phyloP scores from a whole-genome alignment of 2,113 vertebrate genomes.

The Echinops telfairi region DNA sequence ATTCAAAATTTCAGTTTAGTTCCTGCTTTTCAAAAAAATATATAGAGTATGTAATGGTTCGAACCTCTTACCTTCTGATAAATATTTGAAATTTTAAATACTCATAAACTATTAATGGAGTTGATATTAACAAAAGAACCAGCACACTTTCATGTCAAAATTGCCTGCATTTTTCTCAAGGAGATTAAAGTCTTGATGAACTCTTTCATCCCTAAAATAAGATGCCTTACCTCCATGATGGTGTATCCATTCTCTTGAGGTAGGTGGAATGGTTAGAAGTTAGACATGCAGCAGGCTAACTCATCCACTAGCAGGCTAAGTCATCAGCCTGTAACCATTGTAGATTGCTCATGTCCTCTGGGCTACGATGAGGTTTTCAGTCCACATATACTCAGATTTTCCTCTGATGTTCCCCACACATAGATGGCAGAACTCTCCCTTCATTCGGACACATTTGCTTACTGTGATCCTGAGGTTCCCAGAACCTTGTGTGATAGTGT shows the following conservation, averaged over 20 bases:
- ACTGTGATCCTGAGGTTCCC: not conserved
- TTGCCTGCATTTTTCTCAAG: not conserved
- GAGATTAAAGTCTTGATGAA: not conserved
- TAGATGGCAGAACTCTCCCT: not conserved
- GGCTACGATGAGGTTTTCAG: not conserved
- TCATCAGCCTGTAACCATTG: not conserved
- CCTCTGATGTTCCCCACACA: not conserved
- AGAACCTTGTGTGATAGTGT: not conserved
- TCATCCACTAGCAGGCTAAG: accelerated
- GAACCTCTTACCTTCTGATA: slow-evolving; percentile 47
- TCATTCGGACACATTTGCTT: not conserved
- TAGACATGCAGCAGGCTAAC: not conserved
- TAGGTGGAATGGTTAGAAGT: not conserved
- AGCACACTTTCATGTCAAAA: not conserved
- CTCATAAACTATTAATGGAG: slow-evolving; percentile 3
- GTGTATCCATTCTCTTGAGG: not conserved
- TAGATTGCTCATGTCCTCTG: not conserved
- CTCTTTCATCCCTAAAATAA: not conserved
- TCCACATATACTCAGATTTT: not conserved
- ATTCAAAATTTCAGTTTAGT: not conserved
- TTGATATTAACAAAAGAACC: not conserved
- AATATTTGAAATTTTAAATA: slow-evolving; percentile 30
- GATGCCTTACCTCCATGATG: accelerated
- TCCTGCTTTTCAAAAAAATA: not conserved
- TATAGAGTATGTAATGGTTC: not conserved